These are phyloP conservation scores for Oegoconia quadripuncta DNA, from an alignment of 2,888 invertebrate species.

Conservation along the genomic window DNA sequence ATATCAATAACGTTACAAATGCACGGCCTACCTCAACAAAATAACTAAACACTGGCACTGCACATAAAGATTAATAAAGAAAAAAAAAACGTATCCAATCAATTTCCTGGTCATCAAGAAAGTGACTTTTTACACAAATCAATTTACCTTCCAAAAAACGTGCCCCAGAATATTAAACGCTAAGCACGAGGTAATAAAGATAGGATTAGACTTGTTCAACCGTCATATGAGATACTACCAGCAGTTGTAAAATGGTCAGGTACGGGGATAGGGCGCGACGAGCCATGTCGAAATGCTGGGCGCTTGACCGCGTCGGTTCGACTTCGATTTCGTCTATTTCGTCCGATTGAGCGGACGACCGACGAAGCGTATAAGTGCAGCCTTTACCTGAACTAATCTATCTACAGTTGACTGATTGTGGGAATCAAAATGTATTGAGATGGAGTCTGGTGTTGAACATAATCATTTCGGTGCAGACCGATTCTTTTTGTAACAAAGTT, in stretches of 20 bases:
- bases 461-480: no score
- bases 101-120: constrained; percentile 48
- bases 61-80: constrained; percentile 35
- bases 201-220: no score
- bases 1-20: neutral
- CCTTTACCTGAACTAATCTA: constrained; percentile 47
- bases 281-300: constrained; percentile 4
- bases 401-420: constrained; percentile 34
- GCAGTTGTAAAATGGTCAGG: constrained; percentile 1
- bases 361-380: constrained; percentile 38
- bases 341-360: constrained; percentile 49
- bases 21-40: constrained; percentile 27
- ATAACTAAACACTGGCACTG: constrained; percentile 30
- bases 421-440: no score
- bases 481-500: no score
- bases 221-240: no score
- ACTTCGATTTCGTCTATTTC: constrained; percentile 21
- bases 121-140: constrained; percentile 14
- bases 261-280: constrained; percentile 16
- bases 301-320: constrained; percentile 5
- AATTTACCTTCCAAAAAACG: neutral
- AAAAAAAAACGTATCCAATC: constrained; percentile 48
- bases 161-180: neutral
- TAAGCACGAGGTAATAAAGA: no score
- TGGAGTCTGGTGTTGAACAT: no score